Percentiles rank a stretch among this genome's conserved stretches.
phyloP scores from a whole-genome alignment of 2,797 vertebrate genomes.

The Sebastolobus alascanus region DNA sequence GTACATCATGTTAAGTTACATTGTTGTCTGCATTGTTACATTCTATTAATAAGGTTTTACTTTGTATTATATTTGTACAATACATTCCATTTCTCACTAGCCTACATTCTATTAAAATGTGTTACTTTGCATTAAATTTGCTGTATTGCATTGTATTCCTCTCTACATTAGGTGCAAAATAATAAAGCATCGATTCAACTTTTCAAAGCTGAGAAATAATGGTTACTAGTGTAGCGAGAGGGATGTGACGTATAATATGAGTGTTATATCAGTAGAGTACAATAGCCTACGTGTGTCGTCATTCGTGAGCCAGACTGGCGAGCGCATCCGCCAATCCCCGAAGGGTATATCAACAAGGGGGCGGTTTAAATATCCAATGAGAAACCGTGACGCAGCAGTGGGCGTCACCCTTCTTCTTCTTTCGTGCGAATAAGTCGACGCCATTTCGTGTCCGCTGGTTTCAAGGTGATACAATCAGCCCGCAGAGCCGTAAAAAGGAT shows the following conservation, averaged over 20 bases:
- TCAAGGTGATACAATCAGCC: constrained; percentile 71
- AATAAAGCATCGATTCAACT: background rate
- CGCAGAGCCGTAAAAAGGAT: constrained; percentile 63
- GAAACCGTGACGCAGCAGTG: background rate
- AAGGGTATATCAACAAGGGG: fast-evolving
- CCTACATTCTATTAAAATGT: background rate
- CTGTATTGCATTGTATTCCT: background rate
- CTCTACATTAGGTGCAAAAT: background rate
- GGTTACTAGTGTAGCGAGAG: too few species aligned
- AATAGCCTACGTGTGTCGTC: background rate
- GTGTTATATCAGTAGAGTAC: too few species aligned
- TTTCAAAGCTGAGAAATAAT: background rate
- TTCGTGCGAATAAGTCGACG: constrained; percentile 54
- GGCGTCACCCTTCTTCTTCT: constrained; percentile 9
- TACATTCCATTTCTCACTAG: too few species aligned
- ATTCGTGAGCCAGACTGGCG: background rate
- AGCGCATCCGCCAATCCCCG: constrained; percentile 35
- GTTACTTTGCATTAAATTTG: background rate
- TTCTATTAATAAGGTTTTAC: background rate
- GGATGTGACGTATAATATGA: too few species aligned
- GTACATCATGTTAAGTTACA: background rate
- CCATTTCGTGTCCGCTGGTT: constrained; percentile 81
- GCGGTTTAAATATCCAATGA: constrained; percentile 49
- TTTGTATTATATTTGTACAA: too few species aligned
- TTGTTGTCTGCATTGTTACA: background rate